Evolutionary conservation across 1,140 invertebrate species (phyloP), one percentile per base, ranked within the genome.

Genomic region (Apolygus lucorum): DNA sequence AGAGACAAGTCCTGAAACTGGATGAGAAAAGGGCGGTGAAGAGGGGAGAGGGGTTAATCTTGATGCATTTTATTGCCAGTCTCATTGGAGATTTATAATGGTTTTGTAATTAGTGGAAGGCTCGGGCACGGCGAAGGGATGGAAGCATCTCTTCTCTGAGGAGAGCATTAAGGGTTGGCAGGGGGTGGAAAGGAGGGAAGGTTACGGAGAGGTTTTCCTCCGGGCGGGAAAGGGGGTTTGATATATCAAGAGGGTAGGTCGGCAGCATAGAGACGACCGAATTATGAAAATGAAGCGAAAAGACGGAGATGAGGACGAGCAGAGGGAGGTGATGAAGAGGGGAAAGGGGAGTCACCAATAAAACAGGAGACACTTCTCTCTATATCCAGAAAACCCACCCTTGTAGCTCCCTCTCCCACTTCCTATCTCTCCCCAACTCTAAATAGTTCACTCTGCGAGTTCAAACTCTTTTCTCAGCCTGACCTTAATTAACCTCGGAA

Each of bases 31-130:
- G 1, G 28, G 17, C 25, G 1, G 64, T 2, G 27, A 28, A 1
- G 1, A 26, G 24, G 28, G 28, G 64, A 17, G n/a, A 42, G 64
- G 64, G 28, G 8, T 2, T 68, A 68, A 68, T 68, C 67, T 68
- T 68, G 67, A 68, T 68, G 67, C 67, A 68, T 68, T 68, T 68
- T 68, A 68, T 68, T 68, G 67, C 67, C 52, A 25, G 17, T 52
- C 67, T 68, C 67, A 68, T 68, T 52, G 67, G 52, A 68, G 67
- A 68, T 68, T 68, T 68, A 68, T 68, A 68, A 68, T 68, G 67
- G 67, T 68, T 68, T 68, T 59, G 67, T 68, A 68, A 68, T 68
- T 68, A 68, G 67, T 68, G 67, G 26, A 52, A 49, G 29, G 22
- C 22, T 22, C 49, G 67, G 17, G 49, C 22, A 54, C 24, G 27